These are phyloP conservation scores for Drosophila antonietae DNA, from an alignment of 2,888 invertebrate species.

Conservation along the genomic window DNA sequence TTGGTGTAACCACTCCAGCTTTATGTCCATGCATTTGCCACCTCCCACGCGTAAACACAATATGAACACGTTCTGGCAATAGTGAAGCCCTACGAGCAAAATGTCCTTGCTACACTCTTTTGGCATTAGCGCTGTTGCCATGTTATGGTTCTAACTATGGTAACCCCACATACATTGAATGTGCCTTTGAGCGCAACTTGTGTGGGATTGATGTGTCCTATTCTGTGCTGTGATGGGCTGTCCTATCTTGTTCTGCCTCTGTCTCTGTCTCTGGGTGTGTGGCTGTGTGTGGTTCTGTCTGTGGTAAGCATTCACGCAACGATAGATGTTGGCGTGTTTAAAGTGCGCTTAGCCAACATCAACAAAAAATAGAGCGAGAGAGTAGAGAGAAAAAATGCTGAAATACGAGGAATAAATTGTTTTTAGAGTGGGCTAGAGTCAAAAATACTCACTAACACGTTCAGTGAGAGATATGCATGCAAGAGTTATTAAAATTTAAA, in stretches of 20 bases:
- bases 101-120: conserved; percentile 8
- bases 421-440: background rate
- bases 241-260: background rate
- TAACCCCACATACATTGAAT: conserved; percentile 9
- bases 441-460: background rate
- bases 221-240: background rate
- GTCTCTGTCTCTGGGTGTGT: background rate
- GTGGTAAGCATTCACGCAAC: conserved; percentile 17
- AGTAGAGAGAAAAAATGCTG: conserved; percentile 8
- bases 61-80: conserved; percentile 2
- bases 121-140: conserved; percentile 8
- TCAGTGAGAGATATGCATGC: background rate
- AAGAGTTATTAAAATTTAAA: background rate
- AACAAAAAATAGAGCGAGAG: conserved; percentile 11
- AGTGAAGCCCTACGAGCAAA: background rate
- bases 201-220: conserved; percentile 31
- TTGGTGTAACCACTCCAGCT: background rate
- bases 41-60: conserved; percentile 11
- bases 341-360: conserved; percentile 25
- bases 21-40: conserved; percentile 1
- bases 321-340: conserved; percentile 34
- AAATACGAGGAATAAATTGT: background rate
- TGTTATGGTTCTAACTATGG: conserved; percentile 5
- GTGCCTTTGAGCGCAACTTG: conserved; percentile 15
- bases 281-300: background rate